Evolutionary conservation across 2,113 vertebrate species (phyloP).

Genomic region (Saguinus imperator): DNA sequence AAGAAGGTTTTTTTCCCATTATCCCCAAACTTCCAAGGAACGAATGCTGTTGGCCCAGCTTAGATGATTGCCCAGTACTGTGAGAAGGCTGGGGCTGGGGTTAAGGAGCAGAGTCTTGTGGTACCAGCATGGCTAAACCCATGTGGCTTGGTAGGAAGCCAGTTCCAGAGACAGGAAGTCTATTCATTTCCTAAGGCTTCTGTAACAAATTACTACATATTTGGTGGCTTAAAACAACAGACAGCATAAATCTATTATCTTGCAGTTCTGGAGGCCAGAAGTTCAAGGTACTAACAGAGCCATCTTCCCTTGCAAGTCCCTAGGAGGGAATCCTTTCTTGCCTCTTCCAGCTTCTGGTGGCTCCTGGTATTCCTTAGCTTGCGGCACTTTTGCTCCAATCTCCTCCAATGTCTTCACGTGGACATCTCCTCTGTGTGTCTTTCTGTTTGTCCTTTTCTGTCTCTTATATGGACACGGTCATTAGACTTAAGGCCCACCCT

Average conservation of each 20-base stretch:
- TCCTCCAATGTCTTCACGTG: neutral
- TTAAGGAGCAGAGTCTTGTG: neutral
- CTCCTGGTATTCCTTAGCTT: neutral
- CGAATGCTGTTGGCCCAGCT: neutral
- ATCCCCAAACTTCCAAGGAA: neutral
- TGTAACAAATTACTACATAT: neutral
- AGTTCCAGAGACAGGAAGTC: neutral
- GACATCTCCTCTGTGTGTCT: neutral
- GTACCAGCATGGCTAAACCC: neutral
- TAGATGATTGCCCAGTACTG: neutral
- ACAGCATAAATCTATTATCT: neutral
- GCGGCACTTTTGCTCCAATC: neutral
- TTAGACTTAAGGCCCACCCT: neutral
- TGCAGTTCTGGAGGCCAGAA: neutral
- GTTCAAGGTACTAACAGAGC: neutral
- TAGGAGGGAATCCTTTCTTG: neutral
- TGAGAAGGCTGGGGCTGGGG: neutral
- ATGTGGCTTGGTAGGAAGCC: neutral
- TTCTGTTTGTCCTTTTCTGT: neutral
- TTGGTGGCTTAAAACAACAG: neutral
- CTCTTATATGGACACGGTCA: neutral
- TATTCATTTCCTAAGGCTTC: neutral
- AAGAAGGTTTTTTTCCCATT: neutral
- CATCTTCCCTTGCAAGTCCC: neutral
- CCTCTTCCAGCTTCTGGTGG: neutral